Percentiles rank a stretch among this genome's conserved stretches.
These are phyloP conservation scores for Ciconia maguari DNA, from an alignment of 2,113 vertebrate species.

Conservation along the genomic window DNA sequence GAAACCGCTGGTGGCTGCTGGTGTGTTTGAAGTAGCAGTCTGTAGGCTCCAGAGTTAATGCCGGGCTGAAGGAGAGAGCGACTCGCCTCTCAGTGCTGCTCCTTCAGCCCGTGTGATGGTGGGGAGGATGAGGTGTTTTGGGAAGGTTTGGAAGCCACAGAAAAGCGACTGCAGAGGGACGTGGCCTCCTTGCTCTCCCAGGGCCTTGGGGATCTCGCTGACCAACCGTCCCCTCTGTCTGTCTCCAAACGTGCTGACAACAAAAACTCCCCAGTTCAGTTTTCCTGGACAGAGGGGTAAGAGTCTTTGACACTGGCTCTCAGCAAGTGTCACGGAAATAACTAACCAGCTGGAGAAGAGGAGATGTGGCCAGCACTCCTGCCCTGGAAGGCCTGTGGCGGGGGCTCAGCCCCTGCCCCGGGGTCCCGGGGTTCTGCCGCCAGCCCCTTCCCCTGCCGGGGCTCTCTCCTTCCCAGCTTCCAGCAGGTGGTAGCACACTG, in stretches of 20 bases:
- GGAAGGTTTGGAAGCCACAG: not conserved
- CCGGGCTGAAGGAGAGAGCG: not conserved
- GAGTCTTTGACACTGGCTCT: fast-evolving
- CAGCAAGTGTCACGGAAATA: not conserved
- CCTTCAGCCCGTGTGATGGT: not conserved
- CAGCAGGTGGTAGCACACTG: constrained; percentile 45
- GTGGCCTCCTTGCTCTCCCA: not conserved
- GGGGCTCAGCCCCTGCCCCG: not conserved
- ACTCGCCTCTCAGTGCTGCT: not conserved
- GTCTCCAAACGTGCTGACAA: not conserved
- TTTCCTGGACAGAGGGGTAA: not conserved
- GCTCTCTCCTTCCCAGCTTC: not conserved
- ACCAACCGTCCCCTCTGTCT: fast-evolving
- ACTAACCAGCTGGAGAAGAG: not conserved
- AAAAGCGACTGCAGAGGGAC: not conserved
- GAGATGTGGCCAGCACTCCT: not conserved
- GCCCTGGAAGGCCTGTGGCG: not conserved
- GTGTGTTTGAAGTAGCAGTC: not conserved
- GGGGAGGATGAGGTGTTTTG: not conserved
- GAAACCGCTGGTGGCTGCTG: not conserved
- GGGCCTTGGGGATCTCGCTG: fast-evolving
- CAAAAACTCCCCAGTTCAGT: not conserved
- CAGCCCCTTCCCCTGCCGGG: not conserved
- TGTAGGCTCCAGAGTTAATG: not conserved
- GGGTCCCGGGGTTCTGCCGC: not conserved